A percentile compares a stretch with the other conserved stretches of the same genome.
These are phyloP conservation scores for Setophaga petechia DNA, from an alignment of 2,113 vertebrate species.

Conservation along the genomic window DNA sequence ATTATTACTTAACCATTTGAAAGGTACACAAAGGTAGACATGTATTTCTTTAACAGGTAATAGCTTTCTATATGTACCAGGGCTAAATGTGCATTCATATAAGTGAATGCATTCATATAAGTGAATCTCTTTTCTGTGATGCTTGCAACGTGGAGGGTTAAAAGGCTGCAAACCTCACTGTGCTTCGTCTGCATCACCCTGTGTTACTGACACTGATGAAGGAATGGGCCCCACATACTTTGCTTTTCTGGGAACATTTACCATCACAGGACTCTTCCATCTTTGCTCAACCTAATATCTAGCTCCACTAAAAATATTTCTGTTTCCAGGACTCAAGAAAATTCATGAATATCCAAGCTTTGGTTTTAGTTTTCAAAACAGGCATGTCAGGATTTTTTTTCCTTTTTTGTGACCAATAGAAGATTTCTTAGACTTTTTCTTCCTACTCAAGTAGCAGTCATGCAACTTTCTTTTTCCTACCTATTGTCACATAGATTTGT, in stretches of 20 bases:
- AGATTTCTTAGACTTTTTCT: background rate
- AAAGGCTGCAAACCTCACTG: background rate
- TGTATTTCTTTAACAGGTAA: background rate
- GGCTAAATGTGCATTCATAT: background rate
- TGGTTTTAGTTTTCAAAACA: background rate
- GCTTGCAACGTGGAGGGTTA: fast-evolving
- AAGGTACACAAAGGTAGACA: background rate
- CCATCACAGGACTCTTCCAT: background rate
- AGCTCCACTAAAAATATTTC: background rate
- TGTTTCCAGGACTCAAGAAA: background rate
- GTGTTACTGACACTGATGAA: background rate
- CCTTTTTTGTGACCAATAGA: background rate
- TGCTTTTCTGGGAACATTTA: background rate
- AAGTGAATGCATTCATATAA: background rate
- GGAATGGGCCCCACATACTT: background rate
- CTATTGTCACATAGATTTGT: background rate
- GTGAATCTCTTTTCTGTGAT: background rate
- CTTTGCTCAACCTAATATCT: background rate
- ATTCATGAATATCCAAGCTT: background rate
- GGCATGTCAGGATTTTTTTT: background rate
- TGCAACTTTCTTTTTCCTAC: background rate
- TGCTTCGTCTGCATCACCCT: fast-evolving
- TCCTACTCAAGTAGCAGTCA: background rate
- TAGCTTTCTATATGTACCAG: too few relatives aligned
- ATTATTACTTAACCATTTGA: background rate